phyloP scores from a whole-genome alignment of 2,113 vertebrate genomes.

The Cavia aperea region DNA sequence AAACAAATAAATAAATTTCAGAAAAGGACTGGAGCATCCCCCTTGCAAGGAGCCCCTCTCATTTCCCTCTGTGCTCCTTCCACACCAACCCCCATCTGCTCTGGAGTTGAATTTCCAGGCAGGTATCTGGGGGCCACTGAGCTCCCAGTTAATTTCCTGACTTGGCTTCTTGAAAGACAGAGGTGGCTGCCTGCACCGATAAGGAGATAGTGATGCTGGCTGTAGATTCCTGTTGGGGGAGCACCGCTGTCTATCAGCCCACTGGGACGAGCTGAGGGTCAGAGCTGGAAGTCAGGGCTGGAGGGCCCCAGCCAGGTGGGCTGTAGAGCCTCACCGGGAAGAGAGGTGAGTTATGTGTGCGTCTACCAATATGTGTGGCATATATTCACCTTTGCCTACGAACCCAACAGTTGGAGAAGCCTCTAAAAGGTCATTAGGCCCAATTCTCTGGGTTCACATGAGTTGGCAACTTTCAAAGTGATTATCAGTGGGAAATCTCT shows the following conservation, averaged over 20 bases:
- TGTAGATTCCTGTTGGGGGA: constrained; percentile 43
- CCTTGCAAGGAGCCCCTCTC: neutral
- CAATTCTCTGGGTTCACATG: neutral
- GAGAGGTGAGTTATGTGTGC: neutral
- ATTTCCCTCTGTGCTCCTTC: neutral
- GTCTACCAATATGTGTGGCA: neutral
- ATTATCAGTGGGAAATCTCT: neutral
- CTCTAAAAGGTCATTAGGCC: neutral
- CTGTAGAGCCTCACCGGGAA: neutral
- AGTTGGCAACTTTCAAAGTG: neutral
- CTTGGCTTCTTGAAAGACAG: constrained; percentile 46
- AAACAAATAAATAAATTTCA: neutral
- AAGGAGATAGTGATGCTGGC: constrained; percentile 43
- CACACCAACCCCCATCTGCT: neutral
- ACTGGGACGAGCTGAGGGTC: neutral
- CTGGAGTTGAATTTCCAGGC: constrained; percentile 55
- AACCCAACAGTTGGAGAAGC: neutral
- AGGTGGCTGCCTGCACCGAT: constrained; percentile 44
- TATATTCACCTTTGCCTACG: neutral
- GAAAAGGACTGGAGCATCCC: neutral
- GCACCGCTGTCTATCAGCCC: neutral
- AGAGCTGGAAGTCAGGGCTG: neutral
- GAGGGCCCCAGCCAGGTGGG: neutral
- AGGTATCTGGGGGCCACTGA: constrained; percentile 15
- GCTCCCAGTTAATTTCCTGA: constrained; percentile 66